phyloP scores from a whole-genome alignment of 2,113 vertebrate species.

The Saiga tatarica region DNA sequence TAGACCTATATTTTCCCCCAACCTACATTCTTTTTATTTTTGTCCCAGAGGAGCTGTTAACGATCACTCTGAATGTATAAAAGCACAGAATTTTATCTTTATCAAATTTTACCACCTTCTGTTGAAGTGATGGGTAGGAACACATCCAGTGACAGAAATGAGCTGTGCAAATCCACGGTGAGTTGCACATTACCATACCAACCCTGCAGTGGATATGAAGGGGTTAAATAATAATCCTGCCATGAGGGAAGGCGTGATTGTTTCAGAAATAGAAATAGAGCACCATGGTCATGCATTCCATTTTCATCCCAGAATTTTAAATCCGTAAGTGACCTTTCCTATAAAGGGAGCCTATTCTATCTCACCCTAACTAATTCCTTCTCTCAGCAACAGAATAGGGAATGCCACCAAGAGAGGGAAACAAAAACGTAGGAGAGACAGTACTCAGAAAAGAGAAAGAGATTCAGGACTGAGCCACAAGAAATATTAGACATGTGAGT shows the following conservation, averaged over 20 bases:
- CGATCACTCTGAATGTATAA: conserved; percentile 29
- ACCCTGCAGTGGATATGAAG: background rate
- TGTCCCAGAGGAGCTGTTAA: conserved; percentile 41
- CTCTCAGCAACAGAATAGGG: background rate
- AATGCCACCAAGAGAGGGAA: background rate
- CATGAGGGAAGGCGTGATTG: background rate
- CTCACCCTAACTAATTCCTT: background rate
- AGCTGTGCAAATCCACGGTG: background rate
- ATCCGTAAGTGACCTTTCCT: background rate
- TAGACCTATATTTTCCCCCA: conserved; percentile 56
- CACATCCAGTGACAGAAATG: background rate
- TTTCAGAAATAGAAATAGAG: background rate
- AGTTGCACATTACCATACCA: background rate
- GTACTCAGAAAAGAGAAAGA: background rate
- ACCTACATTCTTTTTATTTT: conserved; percentile 66
- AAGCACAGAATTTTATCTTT: conserved; percentile 14
- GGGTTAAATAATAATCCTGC: background rate
- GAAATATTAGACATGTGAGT: background rate
- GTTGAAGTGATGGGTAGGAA: conserved; percentile 13
- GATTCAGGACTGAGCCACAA: background rate
- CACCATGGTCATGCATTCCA: background rate
- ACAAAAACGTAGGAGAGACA: background rate
- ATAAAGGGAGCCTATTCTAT: background rate
- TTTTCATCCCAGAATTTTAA: background rate
- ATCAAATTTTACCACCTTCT: conserved; percentile 28